Percentiles rank a stretch among this genome's conserved stretches.
phyloP scores from a whole-genome alignment of 2,113 vertebrate species.

The Centrocercus urophasianus region DNA sequence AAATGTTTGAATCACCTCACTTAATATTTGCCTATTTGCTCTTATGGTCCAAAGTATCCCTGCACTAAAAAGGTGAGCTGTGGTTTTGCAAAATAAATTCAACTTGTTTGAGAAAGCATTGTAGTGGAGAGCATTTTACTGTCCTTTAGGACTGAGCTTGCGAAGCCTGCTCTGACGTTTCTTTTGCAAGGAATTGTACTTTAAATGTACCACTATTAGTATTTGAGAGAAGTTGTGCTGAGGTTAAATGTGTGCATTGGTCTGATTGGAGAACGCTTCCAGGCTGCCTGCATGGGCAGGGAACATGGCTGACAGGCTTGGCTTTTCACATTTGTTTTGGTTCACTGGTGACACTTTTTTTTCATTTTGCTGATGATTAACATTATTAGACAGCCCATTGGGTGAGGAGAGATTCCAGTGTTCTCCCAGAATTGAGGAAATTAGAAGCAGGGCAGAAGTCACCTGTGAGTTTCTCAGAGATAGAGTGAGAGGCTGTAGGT shows the following conservation, averaged over 20 bases:
- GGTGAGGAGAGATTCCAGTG: not conserved
- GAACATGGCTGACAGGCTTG: not conserved
- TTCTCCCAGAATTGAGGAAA: not conserved
- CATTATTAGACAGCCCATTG: not conserved
- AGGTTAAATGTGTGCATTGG: not conserved
- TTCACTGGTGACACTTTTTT: not conserved
- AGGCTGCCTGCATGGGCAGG: not conserved
- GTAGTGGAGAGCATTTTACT: not conserved
- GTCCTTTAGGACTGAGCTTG: not conserved
- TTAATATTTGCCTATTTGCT: conserved; percentile 62
- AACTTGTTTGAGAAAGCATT: not conserved
- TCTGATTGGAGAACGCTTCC: not conserved
- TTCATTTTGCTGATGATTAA: not conserved
- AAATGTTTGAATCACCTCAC: conserved; percentile 34
- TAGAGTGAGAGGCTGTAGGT: too few species aligned
- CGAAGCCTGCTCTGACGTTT: not conserved
- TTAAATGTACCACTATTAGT: not conserved
- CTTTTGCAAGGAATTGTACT: not conserved
- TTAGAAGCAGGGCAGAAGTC: not conserved
- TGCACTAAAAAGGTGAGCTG: not conserved
- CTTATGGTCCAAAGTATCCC: not conserved
- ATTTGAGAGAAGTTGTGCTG: not conserved
- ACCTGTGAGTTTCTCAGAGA: too few species aligned
- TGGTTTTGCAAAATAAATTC: not conserved
- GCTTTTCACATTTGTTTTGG: not conserved